These are phyloP conservation scores for Cydia splendana DNA, from an alignment of 1,140 invertebrate species.

Conservation along the genomic window DNA sequence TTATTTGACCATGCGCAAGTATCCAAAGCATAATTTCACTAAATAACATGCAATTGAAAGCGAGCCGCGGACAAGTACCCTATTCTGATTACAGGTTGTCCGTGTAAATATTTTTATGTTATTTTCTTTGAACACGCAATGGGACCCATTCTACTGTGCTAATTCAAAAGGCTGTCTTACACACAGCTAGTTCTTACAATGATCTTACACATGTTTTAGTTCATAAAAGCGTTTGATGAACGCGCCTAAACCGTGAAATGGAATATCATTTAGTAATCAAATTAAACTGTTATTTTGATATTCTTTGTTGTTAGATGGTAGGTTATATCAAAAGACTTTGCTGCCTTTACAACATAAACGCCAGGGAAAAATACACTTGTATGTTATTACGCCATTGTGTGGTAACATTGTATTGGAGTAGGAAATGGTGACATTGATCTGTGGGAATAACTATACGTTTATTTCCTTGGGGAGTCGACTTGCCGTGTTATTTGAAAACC, in stretches of 20 bases:
- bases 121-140: conserved; percentile 10
- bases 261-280: conserved; percentile 25
- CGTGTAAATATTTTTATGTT: conserved; percentile 17
- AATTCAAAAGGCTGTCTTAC: conserved; percentile 3
- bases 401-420: conserved; percentile 27
- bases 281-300: conserved; percentile 19
- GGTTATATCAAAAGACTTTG: background rate
- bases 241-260: conserved; percentile 14
- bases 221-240: background rate
- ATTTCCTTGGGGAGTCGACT: conserved; percentile 34
- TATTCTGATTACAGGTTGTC: conserved; percentile 19
- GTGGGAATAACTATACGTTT: conserved; percentile 35
- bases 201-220: background rate
- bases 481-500: background rate
- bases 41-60: conserved; percentile 28
- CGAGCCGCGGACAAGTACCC: conserved; percentile 19
- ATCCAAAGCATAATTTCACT: conserved; percentile 19
- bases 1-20: conserved; percentile 10
- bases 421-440: conserved; percentile 34
- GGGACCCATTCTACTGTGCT: background rate
- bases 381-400: conserved; percentile 28
- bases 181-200: background rate
- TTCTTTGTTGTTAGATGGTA: conserved; percentile 17
- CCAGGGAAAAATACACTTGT: conserved; percentile 14
- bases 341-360: conserved; percentile 13